Base-by-base conservation (phyloP, 2,888 invertebrate genomes). In the Rotaria macrura region DNA sequence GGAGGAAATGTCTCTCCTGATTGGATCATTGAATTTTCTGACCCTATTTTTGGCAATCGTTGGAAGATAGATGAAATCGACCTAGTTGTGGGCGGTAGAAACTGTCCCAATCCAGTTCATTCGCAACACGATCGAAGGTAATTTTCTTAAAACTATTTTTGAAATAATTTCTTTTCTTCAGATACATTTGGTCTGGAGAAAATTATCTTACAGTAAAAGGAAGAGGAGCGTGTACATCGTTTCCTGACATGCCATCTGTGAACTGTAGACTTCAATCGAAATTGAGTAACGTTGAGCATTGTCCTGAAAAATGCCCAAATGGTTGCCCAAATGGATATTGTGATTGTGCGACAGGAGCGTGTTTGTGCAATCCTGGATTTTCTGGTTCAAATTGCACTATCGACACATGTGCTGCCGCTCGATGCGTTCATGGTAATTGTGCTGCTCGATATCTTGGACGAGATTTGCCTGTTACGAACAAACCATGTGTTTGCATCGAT, bases 361-460 rank as follows among this genome's bases (percentile, higher is more conserved):
- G 79, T n/a, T 83, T 83, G n/a, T 83, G 79, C 25, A n/a, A 83
- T 40, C 79, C 79, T 5, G 79, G 79, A 40, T 83, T 83, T 43
- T 25, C 43, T 43, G 79, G 79, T 40, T 9, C 12, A 47, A 43
- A 83, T 43, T 83, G 79, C 14, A 29, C 9, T 25, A 83, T 40
- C 43, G 79, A 83, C 17, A 43, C n/a, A 14, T 83, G 79, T 83
- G 40, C n/a, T 25, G 47, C 40, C 43, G 40, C 79, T n/a, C 4
- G n/a, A n/a, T 83, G 79, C 14, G 43, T 83, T 12, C 25, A 83
- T 83, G 79, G 79, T 29, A 47, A 43, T n/a, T 83, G 79, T 43
- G 40, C n/a, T 43, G 40, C 79, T 43, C 40, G 10, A 83, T 83
- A 83, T 83, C 47, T 83, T 43, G 79, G 79, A 12, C 25, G 20